Base-by-base conservation (phyloP, 2,888 invertebrate species). In the Dicyrtomina minuta region DNA sequence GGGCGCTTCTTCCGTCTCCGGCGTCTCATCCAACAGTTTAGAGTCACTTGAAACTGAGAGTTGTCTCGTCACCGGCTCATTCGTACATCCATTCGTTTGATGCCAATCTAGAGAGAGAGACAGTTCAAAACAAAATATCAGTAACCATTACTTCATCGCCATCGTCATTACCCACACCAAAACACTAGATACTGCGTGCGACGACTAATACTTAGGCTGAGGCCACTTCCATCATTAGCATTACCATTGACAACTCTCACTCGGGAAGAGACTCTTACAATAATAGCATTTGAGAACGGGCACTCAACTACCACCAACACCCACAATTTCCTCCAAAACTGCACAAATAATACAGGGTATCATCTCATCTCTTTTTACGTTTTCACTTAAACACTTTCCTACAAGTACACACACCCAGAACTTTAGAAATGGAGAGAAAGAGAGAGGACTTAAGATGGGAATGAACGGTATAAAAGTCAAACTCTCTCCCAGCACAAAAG, bases 21-120 rank as follows among this genome's bases (percentile, higher is more conserved):
- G 66, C 81, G 92, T 91, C 81, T 93, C 93, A 83, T 94, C 93
- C 79, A 94, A 85, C 79, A 93, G 87, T 83, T 93, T 93, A 79
- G 93, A 93, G 85, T 94, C 93, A 79, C 93, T 93, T 75, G 93
- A 93, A 79, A 93, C 93, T 71, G 93, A 93, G 80, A 93, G 86
- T 84, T 93, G 93, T 81, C 93, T 87, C 82, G 92, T 89, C 77
- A 93, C 93, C 17, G 69, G 76, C 56, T 77, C 77, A 49, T 76
- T 72, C 43, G 72, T 70, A 66, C 76, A 75, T 13, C 78, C 76
- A 71, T 75, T 77, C 60, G 72, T 74, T 70, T 75, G 74, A 66
- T 76, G 78, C 78, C 78, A 78, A 72, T 78, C 78, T 78, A 71
- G 39, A 70, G 49, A 46, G 33, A 8, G n/a, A n/a, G n/a, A n/a